These are phyloP conservation scores for Tillus elongatus DNA, from an alignment of 2,888 invertebrate species.

Conservation along the genomic window DNA sequence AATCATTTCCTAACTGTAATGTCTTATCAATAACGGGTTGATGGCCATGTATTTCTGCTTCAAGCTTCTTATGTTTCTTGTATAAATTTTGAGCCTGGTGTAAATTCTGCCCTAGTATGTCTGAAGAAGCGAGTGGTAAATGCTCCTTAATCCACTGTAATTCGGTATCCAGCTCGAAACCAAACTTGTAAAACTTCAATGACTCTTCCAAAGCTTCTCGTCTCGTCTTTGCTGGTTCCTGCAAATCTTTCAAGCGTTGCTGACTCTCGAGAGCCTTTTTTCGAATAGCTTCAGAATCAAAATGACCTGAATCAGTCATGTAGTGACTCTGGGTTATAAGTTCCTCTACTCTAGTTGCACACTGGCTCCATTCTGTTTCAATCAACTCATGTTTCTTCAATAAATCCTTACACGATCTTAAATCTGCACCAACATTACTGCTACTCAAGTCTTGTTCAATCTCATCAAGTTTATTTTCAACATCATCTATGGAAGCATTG, in stretches of 20 bases:
- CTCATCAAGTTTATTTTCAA: conserved; percentile 76
- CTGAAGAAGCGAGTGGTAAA: conserved; percentile 67
- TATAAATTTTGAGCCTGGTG: conserved; percentile 85
- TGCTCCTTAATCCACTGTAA: conserved; percentile 94
- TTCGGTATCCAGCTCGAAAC: conserved; percentile 86
- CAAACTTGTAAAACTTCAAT: conserved; percentile 80
- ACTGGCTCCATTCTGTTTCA: conserved; percentile 78
- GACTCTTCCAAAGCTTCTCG: conserved; percentile 76
- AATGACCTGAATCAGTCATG: conserved; percentile 90
- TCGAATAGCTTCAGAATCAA: conserved; percentile 81
- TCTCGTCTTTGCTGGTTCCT: conserved; percentile 61
- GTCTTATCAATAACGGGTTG: conserved; percentile 77
- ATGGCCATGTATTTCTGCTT: conserved; percentile 81
- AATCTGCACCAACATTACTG: conserved; percentile 77
- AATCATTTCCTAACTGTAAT: conserved; percentile 63
- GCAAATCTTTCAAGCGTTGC: conserved; percentile 58
- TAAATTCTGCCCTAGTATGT: conserved; percentile 70
- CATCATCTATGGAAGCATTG: conserved; percentile 78
- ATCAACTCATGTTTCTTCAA: conserved; percentile 81
- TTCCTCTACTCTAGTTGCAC: conserved; percentile 71
- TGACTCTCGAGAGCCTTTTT: conserved; percentile 67
- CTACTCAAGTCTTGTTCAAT: conserved; percentile 70
- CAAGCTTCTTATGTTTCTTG: conserved; percentile 91
- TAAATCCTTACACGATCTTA: conserved; percentile 51
- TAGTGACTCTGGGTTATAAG: conserved; percentile 75